phyloP scores from a whole-genome alignment of 2,113 vertebrate species.

The Microcebus tavaratra region DNA sequence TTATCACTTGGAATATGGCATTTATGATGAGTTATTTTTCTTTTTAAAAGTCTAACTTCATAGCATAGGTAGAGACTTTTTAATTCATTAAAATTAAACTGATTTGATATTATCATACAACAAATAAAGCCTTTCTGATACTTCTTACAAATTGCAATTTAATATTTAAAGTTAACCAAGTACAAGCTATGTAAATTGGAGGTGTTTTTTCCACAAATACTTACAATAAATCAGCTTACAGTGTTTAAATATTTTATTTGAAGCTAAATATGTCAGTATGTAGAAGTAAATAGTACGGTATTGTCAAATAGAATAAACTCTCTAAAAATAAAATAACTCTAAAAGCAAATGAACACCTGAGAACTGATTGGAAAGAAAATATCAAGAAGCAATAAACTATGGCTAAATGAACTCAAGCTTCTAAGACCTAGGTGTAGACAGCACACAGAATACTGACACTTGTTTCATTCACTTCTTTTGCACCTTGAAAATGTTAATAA shows the following conservation, averaged over 20 bases:
- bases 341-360: neutral
- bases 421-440: neutral
- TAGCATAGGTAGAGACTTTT: neutral
- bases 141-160: neutral
- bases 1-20: neutral
- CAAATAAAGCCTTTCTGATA: neutral
- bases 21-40: neutral
- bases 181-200: neutral
- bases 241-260: conserved; percentile 28
- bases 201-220: neutral
- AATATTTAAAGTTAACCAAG: neutral
- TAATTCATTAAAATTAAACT: neutral
- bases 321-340: neutral
- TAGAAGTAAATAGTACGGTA: neutral
- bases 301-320: neutral
- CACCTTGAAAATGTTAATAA: neutral
- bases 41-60: neutral
- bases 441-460: neutral
- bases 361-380: neutral
- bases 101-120: neutral
- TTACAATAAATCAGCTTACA: conserved; percentile 2
- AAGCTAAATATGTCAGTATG: neutral
- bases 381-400: neutral
- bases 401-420: neutral
- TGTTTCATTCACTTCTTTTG: neutral